Base-by-base conservation (phyloP, 2,888 invertebrate genomes). In the Endotricha flammealis region DNA sequence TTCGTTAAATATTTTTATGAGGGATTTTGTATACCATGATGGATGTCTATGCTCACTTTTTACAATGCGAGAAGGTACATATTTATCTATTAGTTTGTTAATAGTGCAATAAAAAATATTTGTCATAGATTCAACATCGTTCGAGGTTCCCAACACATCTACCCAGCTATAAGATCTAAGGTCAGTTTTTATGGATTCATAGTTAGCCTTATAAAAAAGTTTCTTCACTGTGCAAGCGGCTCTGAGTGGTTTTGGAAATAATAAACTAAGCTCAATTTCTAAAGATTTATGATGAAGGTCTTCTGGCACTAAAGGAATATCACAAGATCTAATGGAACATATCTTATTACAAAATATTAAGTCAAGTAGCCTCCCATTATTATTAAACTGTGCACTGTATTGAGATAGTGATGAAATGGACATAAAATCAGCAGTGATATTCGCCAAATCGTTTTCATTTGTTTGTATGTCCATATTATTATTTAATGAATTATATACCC, bases 401-500 rank as follows among this genome's bases (percentile, higher is more conserved):
- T 43, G 43, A n/a, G 10, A 22, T 12, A 43, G 10, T n/a, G 20
- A 16, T n/a, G 29, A 36, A 1, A 40, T 10, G n/a, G 29, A 28
- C 36, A 43, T 36, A 36, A 44, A 43, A 28, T 44, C 43, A 8
- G 36, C 25, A 12, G 41, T 41, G 9, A 32, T 23, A 27, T 20
- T 20, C 4, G 34, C 32, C 3, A 41, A 10, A 17, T 12, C 25
- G 17, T 41, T n/a, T 7, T 12, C 17, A 28, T 34, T 35, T 17
- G 32, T 29, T 17, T 35, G 13, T 10, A 38, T 20, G 5, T 29
- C 22, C 35, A 38, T 35, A 10, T 25, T 27, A 5, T 32, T 27
- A 10, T 12, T 17, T 1, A 14, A 12, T 11, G n/a, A 11, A 24
- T 35, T 17, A 9, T 17, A 32, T 10, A n/a, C 14, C 36, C 41